Percentiles rank a stretch among this genome's conserved stretches.
phyloP scores from a whole-genome alignment of 2,113 vertebrate species.

The Lycocorax pyrrhopterus region DNA sequence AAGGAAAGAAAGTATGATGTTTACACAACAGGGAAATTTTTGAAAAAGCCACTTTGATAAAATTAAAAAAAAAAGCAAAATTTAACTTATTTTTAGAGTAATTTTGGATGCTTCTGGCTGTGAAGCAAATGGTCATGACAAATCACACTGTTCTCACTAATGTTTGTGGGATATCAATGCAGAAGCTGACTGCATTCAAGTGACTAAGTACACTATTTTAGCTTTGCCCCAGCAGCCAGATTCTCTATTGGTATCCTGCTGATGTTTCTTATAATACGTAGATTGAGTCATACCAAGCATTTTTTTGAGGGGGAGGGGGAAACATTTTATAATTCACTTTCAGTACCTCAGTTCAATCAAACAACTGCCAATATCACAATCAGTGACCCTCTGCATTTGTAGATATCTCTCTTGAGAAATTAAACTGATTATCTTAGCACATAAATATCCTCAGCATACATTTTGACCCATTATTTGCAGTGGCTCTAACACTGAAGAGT shows the following conservation, averaged over 20 bases:
- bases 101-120: conserved; percentile 13
- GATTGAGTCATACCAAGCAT: conserved; percentile 19
- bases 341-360: not conserved
- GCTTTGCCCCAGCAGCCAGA: conserved; percentile 37
- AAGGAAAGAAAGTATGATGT: not conserved
- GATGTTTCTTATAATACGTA: conserved; percentile 41
- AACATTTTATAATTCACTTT: conserved; percentile 4
- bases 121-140: conserved; percentile 40
- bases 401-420: not conserved
- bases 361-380: not conserved
- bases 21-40: not conserved
- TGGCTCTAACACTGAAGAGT: not conserved
- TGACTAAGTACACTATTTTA: conserved; percentile 62
- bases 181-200: conserved; percentile 42
- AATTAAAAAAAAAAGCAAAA: not conserved
- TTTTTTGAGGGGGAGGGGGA: not conserved
- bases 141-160: conserved; percentile 18
- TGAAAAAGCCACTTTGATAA: not conserved
- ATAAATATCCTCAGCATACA: not conserved
- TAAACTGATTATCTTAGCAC: not conserved
- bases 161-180: conserved; percentile 49
- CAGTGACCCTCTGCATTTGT: not conserved
- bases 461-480: conserved; percentile 14
- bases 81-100: conserved; percentile 22
- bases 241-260: conserved; percentile 33